Evolutionary conservation across 2,888 invertebrate genomes (phyloP), one percentile per base, ranked within the genome.

Genomic region (Sarcophaga variegata): DNA sequence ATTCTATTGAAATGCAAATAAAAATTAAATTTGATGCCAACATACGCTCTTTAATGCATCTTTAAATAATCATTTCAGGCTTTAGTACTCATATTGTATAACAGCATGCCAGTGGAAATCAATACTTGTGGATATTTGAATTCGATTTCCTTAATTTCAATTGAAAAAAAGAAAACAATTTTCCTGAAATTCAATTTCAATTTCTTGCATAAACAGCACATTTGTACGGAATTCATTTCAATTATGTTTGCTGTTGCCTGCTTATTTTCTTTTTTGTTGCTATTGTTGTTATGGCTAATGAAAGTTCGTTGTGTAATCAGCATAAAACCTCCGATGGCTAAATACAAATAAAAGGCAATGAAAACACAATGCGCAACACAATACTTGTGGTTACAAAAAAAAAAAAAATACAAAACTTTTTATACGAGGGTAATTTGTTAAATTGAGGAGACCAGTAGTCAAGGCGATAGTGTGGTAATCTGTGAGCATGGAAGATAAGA

Each of bases 241-340:
- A 12, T 54, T 54, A 12, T 17, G 54, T 54, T 54, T 3, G 1
- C 3, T 49, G 4, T 14, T 49, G 37, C 14, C 14, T 49, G 20
- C 11, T 17, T n/a, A n/a, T 22, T 45, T 8, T 3, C 0, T 0
- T 47, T 62, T 5, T 49, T n/a, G 2, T 3, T 67, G 20, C 14
- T 64, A 5, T 27, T 37, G 37, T 37, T 37, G 37, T 12, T 62
- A 14, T 49, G 47, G 14, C 14, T n/a, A 79, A 79, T 63, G 14
- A 63, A 63, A 70, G n/a, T 79, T 47, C 27, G 27, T 70, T 59
- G 59, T 77, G 37, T 66, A 72, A 72, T 72, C 71, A 72, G 71
- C 60, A 72, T 72, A 72, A 72, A 72, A 20, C 59, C 71, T 60
- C 71, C 59, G 27, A 59, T 72, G 37, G 71, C 27, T 37, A 37